These are phyloP conservation scores for Pterophyllum scalare DNA, from an alignment of 2,113 vertebrate genomes.

Conservation along the genomic window DNA sequence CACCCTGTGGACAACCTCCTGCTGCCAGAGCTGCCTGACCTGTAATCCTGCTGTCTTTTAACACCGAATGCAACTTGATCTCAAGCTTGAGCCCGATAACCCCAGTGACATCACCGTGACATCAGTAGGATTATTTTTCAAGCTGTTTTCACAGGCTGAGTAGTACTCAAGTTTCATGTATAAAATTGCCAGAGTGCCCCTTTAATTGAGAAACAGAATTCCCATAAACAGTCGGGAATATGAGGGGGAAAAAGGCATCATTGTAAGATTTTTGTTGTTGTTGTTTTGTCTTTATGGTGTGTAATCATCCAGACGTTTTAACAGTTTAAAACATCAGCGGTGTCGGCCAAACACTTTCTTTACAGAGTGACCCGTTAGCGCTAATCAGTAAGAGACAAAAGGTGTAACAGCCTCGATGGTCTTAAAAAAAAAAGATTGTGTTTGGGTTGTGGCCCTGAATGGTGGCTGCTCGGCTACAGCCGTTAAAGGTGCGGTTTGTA, in stretches of 20 bases:
- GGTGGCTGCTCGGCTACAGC: background rate
- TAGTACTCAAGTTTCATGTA: background rate
- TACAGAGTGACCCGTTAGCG: background rate
- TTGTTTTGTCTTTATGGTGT: background rate
- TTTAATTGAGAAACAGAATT: background rate
- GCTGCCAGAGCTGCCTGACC: background rate
- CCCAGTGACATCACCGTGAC: background rate
- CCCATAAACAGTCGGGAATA: background rate
- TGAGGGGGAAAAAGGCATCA: background rate
- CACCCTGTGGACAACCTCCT: background rate
- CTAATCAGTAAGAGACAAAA: background rate
- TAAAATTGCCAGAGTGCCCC: background rate
- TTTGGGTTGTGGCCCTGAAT: background rate
- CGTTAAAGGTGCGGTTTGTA: slow-evolving; percentile 4
- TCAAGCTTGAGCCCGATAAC: background rate
- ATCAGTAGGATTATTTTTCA: background rate
- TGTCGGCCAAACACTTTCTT: background rate
- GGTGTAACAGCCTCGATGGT: background rate
- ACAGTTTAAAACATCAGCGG: background rate
- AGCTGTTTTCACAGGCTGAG: background rate
- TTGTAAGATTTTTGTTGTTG: background rate
- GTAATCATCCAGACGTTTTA: background rate
- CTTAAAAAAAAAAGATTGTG: background rate
- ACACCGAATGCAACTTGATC: background rate
- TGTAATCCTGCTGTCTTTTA: background rate